Conservation (phyloP, 1,140 invertebrate species). For the Drosophila micromelanica region DNA sequence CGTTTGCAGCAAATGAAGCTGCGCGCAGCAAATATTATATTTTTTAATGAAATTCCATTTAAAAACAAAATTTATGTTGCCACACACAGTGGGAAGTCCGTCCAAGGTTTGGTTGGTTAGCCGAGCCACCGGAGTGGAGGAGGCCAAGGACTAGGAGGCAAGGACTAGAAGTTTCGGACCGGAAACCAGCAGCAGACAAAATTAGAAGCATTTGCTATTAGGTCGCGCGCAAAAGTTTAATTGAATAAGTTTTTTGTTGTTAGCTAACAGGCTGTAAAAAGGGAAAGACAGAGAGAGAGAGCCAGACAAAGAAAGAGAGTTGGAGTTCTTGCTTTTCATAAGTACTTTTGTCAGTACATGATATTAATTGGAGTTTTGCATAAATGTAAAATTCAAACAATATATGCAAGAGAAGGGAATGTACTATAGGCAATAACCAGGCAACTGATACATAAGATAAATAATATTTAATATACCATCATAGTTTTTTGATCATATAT, state of each 20-base stretch:
- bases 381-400: conserved; percentile 38
- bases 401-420: too few species aligned
- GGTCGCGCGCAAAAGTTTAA: conserved; percentile 69
- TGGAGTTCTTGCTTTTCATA: conserved; percentile 33
- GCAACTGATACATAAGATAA: background rate
- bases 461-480: too few species aligned
- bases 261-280: conserved; percentile 11
- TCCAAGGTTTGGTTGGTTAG: conserved; percentile 40
- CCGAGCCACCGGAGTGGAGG: background rate
- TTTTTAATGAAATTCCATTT: conserved; percentile 79
- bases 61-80: conserved; percentile 66
- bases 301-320: background rate
- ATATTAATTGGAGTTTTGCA: conserved; percentile 73
- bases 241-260: conserved; percentile 72
- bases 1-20: conserved; percentile 61
- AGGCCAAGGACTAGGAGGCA: background rate
- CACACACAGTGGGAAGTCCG: conserved; percentile 37
- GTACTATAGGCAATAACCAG: background rate
- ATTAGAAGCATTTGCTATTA: conserved; percentile 66
- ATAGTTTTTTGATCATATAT: too few species aligned
- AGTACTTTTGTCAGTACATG: conserved; percentile 33
- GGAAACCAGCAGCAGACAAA: conserved; percentile 1
- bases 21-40: conserved; percentile 63
- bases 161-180: background rate
- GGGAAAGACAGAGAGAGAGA: too few species aligned